A percentile compares a stretch with the other conserved stretches of the same genome.
Conservation (phyloP, 2,113 vertebrate species). For the Festucalex cinctus region DNA sequence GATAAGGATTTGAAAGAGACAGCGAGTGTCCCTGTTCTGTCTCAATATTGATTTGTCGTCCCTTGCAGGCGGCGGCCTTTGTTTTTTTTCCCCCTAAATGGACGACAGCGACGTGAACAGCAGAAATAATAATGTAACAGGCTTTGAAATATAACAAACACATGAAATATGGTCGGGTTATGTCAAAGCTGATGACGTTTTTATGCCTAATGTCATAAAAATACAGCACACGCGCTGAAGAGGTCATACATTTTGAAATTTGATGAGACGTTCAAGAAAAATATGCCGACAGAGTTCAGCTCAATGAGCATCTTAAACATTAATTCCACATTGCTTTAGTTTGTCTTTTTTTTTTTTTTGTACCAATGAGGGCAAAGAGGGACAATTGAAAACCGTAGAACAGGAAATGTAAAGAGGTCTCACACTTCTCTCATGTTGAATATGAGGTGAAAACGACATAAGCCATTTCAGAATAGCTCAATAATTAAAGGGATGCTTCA, state of each 20-base stretch:
- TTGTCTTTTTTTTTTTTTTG: not conserved
- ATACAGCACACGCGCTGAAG: not conserved
- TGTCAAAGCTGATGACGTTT: constrained; percentile 1
- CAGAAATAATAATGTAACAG: not conserved
- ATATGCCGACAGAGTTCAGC: not conserved
- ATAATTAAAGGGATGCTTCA: no score
- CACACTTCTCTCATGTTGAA: no score
- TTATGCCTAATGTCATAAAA: not conserved
- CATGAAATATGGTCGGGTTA: not conserved
- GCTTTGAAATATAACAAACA: not conserved
- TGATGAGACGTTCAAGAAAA: not conserved
- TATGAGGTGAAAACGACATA: no score
- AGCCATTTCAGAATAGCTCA: no score
- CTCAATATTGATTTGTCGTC: constrained; percentile 37
- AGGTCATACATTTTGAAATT: not conserved
- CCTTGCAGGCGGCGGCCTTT: constrained; percentile 2
- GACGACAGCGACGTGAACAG: constrained; percentile 3
- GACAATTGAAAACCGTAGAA: not conserved
- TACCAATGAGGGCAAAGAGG: not conserved
- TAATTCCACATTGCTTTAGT: not conserved
- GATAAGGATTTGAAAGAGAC: constrained; percentile 20
- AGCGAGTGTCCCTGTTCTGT: not conserved
- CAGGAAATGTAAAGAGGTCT: not conserved
- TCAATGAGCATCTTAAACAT: not conserved
- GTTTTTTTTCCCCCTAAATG: constrained; percentile 9